Conservation (phyloP, 2,888 invertebrate species). For the Melitaea athalia region DNA sequence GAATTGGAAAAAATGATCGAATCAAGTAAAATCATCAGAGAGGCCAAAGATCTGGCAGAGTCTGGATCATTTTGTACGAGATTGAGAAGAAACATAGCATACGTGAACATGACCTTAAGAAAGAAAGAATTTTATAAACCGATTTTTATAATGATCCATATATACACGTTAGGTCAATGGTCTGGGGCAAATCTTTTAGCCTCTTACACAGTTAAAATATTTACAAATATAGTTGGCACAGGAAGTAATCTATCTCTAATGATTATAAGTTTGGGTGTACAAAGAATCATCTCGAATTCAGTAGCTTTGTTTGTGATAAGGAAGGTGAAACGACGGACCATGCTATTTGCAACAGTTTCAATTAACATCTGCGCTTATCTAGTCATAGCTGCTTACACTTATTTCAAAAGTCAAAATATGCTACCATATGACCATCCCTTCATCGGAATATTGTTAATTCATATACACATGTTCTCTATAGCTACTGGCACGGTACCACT, state of each 20-base stretch:
- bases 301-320: conserved; percentile 63
- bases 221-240: conserved; percentile 56
- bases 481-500: conserved; percentile 83
- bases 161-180: conserved; percentile 61
- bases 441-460: conserved; percentile 57
- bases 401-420: conserved; percentile 47
- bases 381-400: conserved; percentile 55
- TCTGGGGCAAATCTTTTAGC: conserved; percentile 63
- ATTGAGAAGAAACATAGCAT: conserved; percentile 46
- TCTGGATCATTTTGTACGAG: conserved; percentile 47
- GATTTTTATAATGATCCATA: conserved; percentile 62
- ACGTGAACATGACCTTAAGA: conserved; percentile 50
- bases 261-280: conserved; percentile 61
- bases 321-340: conserved; percentile 62
- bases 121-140: conserved; percentile 63
- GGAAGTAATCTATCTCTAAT: conserved; percentile 55
- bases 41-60: conserved; percentile 48
- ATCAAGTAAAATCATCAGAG: conserved; percentile 53
- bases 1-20: conserved; percentile 58
- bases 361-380: conserved; percentile 57
- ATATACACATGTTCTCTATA: conserved; percentile 76
- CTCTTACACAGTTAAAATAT: conserved; percentile 60
- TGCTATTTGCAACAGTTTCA: conserved; percentile 55
- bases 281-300: conserved; percentile 62
- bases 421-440: conserved; percentile 53